Conservation (phyloP, 2,888 invertebrate species). For the Eristalinus sepulchralis region DNA sequence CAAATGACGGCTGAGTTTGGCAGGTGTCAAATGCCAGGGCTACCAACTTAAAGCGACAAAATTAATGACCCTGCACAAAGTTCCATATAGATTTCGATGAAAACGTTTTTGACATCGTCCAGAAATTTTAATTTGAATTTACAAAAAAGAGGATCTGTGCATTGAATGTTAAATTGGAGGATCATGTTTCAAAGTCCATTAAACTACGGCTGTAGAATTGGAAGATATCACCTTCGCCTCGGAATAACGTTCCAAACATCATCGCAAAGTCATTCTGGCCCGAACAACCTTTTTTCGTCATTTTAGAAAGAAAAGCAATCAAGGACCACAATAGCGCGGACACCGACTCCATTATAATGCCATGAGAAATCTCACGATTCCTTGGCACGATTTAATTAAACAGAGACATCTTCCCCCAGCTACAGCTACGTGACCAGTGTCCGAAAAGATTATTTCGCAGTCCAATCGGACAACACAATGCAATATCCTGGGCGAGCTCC, state of each 20-base stretch:
- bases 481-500: neutral
- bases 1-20: too few relatives aligned
- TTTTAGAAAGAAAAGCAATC: neutral
- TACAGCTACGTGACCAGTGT: conserved; percentile 46
- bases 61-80: too few relatives aligned
- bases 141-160: too few relatives aligned
- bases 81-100: too few relatives aligned
- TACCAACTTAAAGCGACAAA: too few relatives aligned
- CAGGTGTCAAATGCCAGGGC: too few relatives aligned
- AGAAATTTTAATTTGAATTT: too few relatives aligned
- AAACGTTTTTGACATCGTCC: too few relatives aligned
- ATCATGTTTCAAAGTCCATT: too few relatives aligned
- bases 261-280: neutral
- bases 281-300: neutral
- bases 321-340: neutral
- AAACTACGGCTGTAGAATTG: too few relatives aligned
- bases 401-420: neutral
- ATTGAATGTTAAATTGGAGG: too few relatives aligned
- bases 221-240: too few relatives aligned
- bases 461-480: neutral
- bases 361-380: conserved; percentile 19
- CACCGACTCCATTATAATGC: neutral
- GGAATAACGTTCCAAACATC: neutral
- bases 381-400: conserved; percentile 53
- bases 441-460: conserved; percentile 16